Base-by-base conservation (phyloP, 2,113 vertebrate species). In the Abramis brama region DNA sequence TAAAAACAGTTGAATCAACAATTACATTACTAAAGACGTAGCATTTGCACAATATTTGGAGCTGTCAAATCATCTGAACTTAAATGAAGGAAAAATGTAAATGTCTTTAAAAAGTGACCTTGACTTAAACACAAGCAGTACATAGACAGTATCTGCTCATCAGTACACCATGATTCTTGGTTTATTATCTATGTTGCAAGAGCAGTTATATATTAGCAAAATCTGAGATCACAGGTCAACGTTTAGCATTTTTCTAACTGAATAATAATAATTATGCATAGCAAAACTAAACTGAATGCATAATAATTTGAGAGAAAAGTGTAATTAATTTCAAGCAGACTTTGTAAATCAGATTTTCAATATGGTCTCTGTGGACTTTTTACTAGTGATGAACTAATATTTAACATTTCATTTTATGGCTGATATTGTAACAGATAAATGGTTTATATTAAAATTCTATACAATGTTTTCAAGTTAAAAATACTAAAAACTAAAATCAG, bases 201-300 rank as follows among this genome's bases (percentile, higher is more conserved):
- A 75, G n/a, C 12, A 73, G 36, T n/a, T 73, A 27, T 17, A 50
- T 76, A 76, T 76, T 76, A 13, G 45, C 43, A 50, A 50, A 75
- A 75, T 75, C 73, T 50, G 23, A 17, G 13, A 52, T 23, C 43
- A 52, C 8, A 9, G 45, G 6, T 19, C 11, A 76, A 76, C 25
- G 25, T 52, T 0, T 17, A 4, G 7, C 3, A 50, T 76, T 76
- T 66, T 52, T 76, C 45, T 19, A 30, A 52, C 15, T 55, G 47
- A 21, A 77, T 33, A 77, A 77, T 55, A 77, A 55, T 33, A 30
- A 55, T 19, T 7, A 52, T 76, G 45, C 15, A 10, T 76, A 19
- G 27, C 19, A 19, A 45, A 47, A 75, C 12, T 45, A 33, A 55
- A 77, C 47, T 77, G 2, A 77, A 6, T 33, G 47, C 47, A 77